Conservation (phyloP, 2,113 vertebrate species). For the Glaucomys volans region DNA sequence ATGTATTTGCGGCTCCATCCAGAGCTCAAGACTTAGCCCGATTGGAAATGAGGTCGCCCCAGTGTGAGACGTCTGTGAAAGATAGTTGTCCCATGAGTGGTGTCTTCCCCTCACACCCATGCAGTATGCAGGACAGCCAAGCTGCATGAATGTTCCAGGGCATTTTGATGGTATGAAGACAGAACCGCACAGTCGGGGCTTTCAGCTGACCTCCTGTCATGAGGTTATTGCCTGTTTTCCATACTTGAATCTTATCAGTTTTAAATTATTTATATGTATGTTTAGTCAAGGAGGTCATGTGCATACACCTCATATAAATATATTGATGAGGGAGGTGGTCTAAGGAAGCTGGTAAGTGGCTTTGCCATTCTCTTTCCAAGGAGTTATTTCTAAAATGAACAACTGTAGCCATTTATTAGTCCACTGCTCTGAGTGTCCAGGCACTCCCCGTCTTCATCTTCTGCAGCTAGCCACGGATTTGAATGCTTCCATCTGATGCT, state of each 20-base stretch:
- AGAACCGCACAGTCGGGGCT: slow-evolving; percentile 74
- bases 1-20: slow-evolving; percentile 54
- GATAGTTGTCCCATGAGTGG: not conserved
- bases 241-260: slow-evolving; percentile 83
- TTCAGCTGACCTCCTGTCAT: slow-evolving; percentile 71
- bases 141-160: not conserved
- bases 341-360: not conserved
- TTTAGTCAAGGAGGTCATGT: slow-evolving; percentile 77
- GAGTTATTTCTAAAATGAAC: slow-evolving; percentile 3
- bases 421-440: not conserved
- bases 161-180: slow-evolving; percentile 49
- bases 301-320: not conserved
- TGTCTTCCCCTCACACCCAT: not conserved
- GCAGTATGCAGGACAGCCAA: not conserved
- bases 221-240: slow-evolving; percentile 82
- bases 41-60: slow-evolving; percentile 50
- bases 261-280: slow-evolving; percentile 84
- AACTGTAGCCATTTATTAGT: not conserved
- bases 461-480: not conserved
- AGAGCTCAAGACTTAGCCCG: slow-evolving; percentile 56
- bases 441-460: not conserved
- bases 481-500: not conserved
- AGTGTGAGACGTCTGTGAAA: not conserved
- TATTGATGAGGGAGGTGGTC: not conserved
- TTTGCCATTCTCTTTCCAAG: slow-evolving; percentile 34